Conservation (phyloP, 2,113 vertebrate genomes). For the Sceloporus undulatus region DNA sequence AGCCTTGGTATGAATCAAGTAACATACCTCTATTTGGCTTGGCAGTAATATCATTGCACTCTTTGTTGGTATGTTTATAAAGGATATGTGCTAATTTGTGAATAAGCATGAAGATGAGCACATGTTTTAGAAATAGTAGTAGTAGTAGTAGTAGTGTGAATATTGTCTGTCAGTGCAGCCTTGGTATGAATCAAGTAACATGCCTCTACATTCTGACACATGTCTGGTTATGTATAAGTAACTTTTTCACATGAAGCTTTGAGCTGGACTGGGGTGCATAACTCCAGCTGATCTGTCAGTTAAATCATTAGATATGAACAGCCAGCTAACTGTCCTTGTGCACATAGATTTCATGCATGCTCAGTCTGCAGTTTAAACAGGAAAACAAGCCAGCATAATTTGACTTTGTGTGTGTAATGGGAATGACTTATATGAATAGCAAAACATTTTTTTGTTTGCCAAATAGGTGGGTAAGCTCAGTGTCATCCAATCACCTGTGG, state of each 20-base stretch:
- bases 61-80: not conserved
- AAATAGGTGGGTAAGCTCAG: slow-evolving; percentile 27
- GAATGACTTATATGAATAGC: slow-evolving; percentile 39
- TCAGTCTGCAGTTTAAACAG: not conserved
- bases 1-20: not conserved
- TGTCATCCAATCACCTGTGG: slow-evolving; percentile 71
- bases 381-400: not conserved
- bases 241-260: not conserved
- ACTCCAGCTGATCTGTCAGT: not conserved
- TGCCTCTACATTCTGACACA: not conserved
- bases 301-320: not conserved
- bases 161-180: not conserved
- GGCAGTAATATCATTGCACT: not conserved
- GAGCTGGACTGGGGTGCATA: not conserved
- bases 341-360: not conserved
- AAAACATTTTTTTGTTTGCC: slow-evolving; percentile 39
- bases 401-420: not conserved
- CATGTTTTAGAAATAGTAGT: not conserved
- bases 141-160: not conserved
- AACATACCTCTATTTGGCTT: not conserved
- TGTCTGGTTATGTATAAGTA: not conserved
- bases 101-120: not conserved
- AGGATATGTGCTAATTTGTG: not conserved
- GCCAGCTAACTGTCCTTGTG: not conserved
- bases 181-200: not conserved